These are phyloP conservation scores for Leptobrachium leishanense DNA, from an alignment of 2,113 vertebrate genomes.

Conservation along the genomic window DNA sequence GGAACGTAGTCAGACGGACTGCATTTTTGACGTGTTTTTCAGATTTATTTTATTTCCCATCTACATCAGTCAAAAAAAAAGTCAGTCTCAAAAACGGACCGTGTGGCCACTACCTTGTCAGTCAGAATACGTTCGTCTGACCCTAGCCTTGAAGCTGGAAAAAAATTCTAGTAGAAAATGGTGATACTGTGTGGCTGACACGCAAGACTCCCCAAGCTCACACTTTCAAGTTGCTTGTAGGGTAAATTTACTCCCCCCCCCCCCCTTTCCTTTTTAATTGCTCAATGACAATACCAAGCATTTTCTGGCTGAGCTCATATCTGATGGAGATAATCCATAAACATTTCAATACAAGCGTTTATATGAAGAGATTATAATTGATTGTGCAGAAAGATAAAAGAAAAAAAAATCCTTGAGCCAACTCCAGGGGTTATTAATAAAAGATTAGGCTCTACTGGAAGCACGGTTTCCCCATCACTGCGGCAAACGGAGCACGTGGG, in stretches of 20 bases:
- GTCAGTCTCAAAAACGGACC: too few species aligned
- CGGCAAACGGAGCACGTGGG: not conserved
- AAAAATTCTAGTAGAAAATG: not conserved
- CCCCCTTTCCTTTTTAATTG: slow-evolving; percentile 21
- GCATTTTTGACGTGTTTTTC: too few species aligned
- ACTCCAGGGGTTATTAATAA: slow-evolving; percentile 65
- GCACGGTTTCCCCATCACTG: slow-evolving; percentile 42
- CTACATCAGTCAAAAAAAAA: too few species aligned
- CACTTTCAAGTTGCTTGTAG: not conserved
- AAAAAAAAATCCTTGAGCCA: slow-evolving; percentile 55
- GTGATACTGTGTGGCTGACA: not conserved
- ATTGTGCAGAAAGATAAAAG: slow-evolving; percentile 32
- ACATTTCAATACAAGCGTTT: slow-evolving; percentile 30
- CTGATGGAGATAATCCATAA: slow-evolving; percentile 29
- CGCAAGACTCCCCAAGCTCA: not conserved
- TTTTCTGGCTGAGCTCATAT: slow-evolving; percentile 10
- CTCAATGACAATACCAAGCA: slow-evolving; percentile 2
- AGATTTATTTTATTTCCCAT: too few species aligned
- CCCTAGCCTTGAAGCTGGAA: too few species aligned
- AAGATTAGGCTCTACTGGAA: slow-evolving; percentile 66
- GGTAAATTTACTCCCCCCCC: not conserved
- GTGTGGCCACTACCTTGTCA: too few species aligned
- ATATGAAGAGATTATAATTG: slow-evolving; percentile 36
- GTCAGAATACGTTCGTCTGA: too few species aligned
- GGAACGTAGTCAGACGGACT: too few species aligned